These are phyloP conservation scores for Copidosoma aretas DNA, from an alignment of 2,888 invertebrate species.

Conservation along the genomic window DNA sequence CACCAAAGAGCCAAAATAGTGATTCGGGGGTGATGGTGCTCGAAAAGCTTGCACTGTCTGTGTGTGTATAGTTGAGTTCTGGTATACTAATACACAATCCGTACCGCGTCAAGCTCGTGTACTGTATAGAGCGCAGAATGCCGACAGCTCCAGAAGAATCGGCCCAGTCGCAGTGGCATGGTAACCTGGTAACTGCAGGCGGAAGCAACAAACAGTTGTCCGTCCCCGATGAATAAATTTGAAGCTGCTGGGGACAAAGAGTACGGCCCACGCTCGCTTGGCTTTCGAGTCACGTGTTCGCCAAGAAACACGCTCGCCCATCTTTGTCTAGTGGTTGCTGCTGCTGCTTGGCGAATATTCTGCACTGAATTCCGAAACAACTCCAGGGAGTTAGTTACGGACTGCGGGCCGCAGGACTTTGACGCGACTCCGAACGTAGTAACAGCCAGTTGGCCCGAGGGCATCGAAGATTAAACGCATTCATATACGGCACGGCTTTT, in stretches of 20 bases:
- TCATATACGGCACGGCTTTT: too few relatives aligned
- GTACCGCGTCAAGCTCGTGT: too few relatives aligned
- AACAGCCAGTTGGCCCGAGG: background rate
- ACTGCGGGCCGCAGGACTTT: conserved; percentile 5
- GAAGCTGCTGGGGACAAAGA: background rate
- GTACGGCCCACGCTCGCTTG: conserved; percentile 13
- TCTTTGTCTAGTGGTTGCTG: background rate
- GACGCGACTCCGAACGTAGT: background rate
- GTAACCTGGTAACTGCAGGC: background rate
- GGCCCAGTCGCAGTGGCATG: background rate
- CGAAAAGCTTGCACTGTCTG: too few relatives aligned
- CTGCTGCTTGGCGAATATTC: background rate
- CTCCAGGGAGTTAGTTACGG: background rate
- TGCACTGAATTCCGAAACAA: background rate
- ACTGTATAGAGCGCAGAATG: too few relatives aligned
- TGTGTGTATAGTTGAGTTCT: too few relatives aligned
- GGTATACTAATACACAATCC: too few relatives aligned
- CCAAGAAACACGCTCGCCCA: background rate
- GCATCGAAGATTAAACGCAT: background rate
- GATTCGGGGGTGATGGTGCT: too few relatives aligned
- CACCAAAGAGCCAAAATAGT: too few relatives aligned
- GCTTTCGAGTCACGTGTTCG: conserved; percentile 20
- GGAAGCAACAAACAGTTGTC: background rate
- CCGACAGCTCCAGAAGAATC: background rate
- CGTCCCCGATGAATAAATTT: conserved; percentile 25